phyloP scores from a whole-genome alignment of 1,140 invertebrate species.

The Hypothenemus hampei region DNA sequence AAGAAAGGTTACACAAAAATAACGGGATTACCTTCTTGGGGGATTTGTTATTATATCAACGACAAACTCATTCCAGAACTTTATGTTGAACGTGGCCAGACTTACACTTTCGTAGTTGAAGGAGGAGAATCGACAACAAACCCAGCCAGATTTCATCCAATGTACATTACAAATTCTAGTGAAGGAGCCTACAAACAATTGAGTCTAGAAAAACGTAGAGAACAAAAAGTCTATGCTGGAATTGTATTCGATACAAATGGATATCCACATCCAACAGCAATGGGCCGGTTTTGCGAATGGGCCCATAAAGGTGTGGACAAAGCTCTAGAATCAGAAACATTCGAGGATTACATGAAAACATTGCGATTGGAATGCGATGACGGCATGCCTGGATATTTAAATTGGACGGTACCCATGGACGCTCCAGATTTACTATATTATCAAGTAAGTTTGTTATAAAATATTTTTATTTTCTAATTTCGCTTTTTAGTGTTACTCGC shows the following conservation, averaged over 20 bases:
- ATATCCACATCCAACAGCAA: constrained; percentile 72
- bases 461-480: constrained; percentile 10
- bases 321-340: constrained; percentile 59
- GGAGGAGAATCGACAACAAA: constrained; percentile 67
- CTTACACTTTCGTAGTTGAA: constrained; percentile 82
- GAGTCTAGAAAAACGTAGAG: constrained; percentile 54
- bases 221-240: constrained; percentile 67
- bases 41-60: constrained; percentile 93
- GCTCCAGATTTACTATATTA: constrained; percentile 81
- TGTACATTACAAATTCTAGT: constrained; percentile 84
- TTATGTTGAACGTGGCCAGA: constrained; percentile 81
- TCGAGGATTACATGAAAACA: constrained; percentile 71
- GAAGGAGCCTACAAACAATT: constrained; percentile 82
- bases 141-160: constrained; percentile 81
- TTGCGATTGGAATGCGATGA: constrained; percentile 67
- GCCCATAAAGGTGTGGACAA: constrained; percentile 66
- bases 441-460: constrained; percentile 59
- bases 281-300: constrained; percentile 72
- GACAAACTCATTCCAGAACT: constrained; percentile 85
- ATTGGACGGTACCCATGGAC: constrained; percentile 76
- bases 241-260: constrained; percentile 69
- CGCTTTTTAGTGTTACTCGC: constrained; percentile 76
- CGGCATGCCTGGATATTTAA: constrained; percentile 66
- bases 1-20: constrained; percentile 73
- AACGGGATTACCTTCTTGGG: constrained; percentile 77